phyloP scores from a whole-genome alignment of 2,888 invertebrate species.

The Lithophane socia region DNA sequence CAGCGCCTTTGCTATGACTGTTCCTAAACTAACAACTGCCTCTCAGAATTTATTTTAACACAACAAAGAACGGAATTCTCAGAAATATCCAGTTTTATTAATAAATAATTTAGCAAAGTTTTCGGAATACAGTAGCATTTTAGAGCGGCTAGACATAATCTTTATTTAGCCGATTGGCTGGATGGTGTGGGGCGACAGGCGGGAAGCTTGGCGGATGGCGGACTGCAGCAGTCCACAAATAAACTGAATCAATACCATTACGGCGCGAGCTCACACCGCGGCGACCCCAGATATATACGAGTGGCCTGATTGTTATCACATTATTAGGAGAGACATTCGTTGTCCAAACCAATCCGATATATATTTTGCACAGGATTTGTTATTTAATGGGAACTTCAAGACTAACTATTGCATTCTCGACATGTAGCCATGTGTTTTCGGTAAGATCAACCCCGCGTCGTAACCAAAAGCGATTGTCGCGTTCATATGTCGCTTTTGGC shows the following conservation, averaged over 20 bases:
- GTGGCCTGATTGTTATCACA: conserved; percentile 52
- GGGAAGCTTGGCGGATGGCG: conserved; percentile 60
- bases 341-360: neutral
- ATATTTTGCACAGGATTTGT: neutral
- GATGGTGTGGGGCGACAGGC: conserved; percentile 67
- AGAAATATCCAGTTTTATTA: conserved; percentile 27
- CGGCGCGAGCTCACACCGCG: conserved; percentile 65
- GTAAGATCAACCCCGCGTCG: neutral
- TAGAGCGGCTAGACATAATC: conserved; percentile 54
- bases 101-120: conserved; percentile 49
- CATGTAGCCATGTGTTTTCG: neutral
- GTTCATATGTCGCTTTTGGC: neutral
- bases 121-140: conserved; percentile 28
- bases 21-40: conserved; percentile 34
- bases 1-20: conserved; percentile 21
- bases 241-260: conserved; percentile 82
- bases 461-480: neutral
- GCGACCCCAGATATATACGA: conserved; percentile 66
- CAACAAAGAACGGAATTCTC: conserved; percentile 33
- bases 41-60: conserved; percentile 28
- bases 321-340: conserved; percentile 33
- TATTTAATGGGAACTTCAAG: neutral
- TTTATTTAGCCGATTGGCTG: conserved; percentile 68
- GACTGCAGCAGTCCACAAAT: conserved; percentile 81
- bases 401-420: neutral